phyloP scores from a whole-genome alignment of 2,113 vertebrate species.

The Pomatostomus ruficeps region DNA sequence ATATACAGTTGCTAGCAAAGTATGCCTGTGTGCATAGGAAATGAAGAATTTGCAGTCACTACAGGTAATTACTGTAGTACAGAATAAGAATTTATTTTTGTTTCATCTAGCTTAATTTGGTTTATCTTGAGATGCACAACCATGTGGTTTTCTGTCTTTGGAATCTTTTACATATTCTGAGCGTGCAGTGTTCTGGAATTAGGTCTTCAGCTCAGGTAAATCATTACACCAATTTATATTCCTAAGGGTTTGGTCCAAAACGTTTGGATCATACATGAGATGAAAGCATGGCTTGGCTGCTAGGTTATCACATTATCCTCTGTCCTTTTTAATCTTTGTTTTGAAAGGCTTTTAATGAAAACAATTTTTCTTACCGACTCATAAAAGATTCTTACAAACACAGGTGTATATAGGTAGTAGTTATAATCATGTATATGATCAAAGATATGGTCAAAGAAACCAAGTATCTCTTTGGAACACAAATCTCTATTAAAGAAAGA shows the following conservation, averaged over 20 bases:
- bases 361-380: background rate
- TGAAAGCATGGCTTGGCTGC: background rate
- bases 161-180: background rate
- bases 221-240: background rate
- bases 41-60: background rate
- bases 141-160: background rate
- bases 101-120: background rate
- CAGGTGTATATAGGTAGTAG: background rate
- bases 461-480: background rate
- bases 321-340: background rate
- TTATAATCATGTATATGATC: background rate
- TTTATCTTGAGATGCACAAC: background rate
- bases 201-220: background rate
- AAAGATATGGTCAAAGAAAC: background rate
- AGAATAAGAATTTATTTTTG: background rate
- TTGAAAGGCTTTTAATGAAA: background rate
- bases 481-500: background rate
- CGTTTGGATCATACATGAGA: background rate
- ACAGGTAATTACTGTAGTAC: background rate
- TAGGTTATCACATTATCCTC: background rate
- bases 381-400: background rate
- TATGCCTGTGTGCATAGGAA: background rate
- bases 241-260: background rate
- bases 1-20: background rate
- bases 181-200: background rate